Percentiles rank a stretch among this genome's conserved stretches.
phyloP scores from a whole-genome alignment of 2,113 vertebrate genomes.

The Vulpes ferrilata region DNA sequence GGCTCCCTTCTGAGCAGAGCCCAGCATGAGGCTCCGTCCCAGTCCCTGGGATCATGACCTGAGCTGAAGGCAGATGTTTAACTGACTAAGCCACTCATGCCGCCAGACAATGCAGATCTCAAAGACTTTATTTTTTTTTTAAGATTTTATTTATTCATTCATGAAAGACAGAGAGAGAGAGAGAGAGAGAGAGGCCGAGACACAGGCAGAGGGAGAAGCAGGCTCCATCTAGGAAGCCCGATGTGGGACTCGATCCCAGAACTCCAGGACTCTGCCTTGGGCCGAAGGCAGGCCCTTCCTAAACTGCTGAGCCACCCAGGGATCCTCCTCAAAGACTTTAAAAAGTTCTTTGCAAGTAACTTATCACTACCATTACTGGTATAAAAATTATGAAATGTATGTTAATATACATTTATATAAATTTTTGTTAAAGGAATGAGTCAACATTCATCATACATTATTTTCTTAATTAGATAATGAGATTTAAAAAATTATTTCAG shows the following conservation, averaged over 20 bases:
- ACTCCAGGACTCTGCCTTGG: background rate
- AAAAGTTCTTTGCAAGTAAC: constrained; percentile 28
- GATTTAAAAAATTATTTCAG: background rate
- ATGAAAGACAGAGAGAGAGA: too few relatives aligned
- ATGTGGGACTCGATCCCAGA: background rate
- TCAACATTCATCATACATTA: background rate
- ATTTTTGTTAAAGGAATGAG: constrained; percentile 3
- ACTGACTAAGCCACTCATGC: too few relatives aligned
- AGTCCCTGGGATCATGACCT: too few relatives aligned
- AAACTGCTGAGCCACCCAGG: background rate
- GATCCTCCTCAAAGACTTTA: background rate
- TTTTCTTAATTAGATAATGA: constrained; percentile 24
- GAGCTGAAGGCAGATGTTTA: too few relatives aligned
- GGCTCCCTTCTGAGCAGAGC: too few relatives aligned
- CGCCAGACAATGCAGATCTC: too few relatives aligned
- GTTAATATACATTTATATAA: background rate
- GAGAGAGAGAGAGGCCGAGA: too few relatives aligned
- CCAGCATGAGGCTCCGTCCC: too few relatives aligned
- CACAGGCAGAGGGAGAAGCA: background rate
- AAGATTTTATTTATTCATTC: too few relatives aligned
- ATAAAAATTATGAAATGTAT: background rate
- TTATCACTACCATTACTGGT: background rate
- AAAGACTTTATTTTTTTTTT: too few relatives aligned
- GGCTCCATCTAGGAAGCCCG: background rate
- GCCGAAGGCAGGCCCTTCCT: background rate